Percentiles rank a stretch among this genome's conserved stretches.
Conservation (phyloP, 2,797 vertebrate species). For the Arnoldichthys spilopterus region DNA sequence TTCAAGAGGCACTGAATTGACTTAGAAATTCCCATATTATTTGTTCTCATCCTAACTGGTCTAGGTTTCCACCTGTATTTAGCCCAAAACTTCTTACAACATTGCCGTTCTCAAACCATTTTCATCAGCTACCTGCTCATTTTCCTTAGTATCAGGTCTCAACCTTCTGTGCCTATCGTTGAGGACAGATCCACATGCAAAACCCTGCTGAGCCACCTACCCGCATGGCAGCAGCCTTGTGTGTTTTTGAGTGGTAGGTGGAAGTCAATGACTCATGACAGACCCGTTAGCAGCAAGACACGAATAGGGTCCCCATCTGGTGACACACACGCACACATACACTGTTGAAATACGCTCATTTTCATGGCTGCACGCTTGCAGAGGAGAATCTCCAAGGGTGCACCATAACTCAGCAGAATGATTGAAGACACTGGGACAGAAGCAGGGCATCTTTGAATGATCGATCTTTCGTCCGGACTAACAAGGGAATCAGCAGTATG, state of each 20-base stretch:
- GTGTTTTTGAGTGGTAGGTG: constrained; percentile 39
- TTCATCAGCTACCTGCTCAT: neutral
- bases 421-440: constrained; percentile 43
- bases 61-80: too few species aligned
- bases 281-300: constrained; percentile 40
- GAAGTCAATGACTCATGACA: constrained; percentile 55
- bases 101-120: too few species aligned
- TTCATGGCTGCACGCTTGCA: neutral
- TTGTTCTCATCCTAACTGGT: too few species aligned
- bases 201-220: neutral
- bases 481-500: constrained; percentile 48
- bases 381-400: neutral
- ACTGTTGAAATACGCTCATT: neutral
- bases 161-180: neutral
- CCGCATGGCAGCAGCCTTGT: neutral
- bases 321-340: constrained; percentile 11
- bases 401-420: constrained; percentile 33
- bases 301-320: constrained; percentile 38
- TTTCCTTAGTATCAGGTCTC: neutral
- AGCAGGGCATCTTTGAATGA: constrained; percentile 42
- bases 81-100: too few species aligned
- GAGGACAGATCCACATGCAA: neutral
- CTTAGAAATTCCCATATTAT: too few species aligned
- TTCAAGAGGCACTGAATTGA: too few species aligned
- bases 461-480: constrained; percentile 48